phyloP scores from a whole-genome alignment of 2,797 vertebrate genomes.

The Acestrorhynchus altus region DNA sequence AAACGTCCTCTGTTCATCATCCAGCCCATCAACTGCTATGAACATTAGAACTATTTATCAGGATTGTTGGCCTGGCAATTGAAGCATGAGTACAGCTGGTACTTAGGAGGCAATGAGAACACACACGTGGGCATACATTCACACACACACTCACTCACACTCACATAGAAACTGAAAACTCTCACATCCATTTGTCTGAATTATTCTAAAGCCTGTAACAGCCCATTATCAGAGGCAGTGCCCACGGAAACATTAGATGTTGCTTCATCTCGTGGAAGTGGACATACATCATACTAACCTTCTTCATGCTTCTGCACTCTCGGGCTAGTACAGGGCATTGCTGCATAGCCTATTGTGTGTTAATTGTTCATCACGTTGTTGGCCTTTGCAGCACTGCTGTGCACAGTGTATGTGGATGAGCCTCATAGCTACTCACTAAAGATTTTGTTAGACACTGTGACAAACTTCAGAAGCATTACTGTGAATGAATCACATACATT shows the following conservation, averaged over 20 bases:
- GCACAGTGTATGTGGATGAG: no score
- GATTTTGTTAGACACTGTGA: no score
- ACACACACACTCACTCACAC: no score
- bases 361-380: no score
- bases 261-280: background rate
- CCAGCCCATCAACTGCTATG: constrained; percentile 9
- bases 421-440: no score
- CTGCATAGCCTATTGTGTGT: no score
- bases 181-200: background rate
- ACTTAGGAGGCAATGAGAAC: background rate
- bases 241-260: background rate
- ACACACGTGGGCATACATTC: constrained; percentile 8
- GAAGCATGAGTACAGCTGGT: background rate
- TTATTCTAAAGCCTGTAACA: background rate
- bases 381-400: no score
- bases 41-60: constrained; percentile 22
- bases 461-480: no score
- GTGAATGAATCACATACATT: no score
- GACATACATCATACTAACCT: background rate
- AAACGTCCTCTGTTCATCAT: constrained; percentile 17
- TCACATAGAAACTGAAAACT: constrained; percentile 10
- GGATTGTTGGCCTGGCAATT: constrained; percentile 1
- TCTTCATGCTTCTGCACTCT: background rate
- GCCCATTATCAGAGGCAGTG: background rate
- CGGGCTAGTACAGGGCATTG: no score